Base-by-base conservation (phyloP, 2,113 vertebrate species). In the Ursus arctos region DNA sequence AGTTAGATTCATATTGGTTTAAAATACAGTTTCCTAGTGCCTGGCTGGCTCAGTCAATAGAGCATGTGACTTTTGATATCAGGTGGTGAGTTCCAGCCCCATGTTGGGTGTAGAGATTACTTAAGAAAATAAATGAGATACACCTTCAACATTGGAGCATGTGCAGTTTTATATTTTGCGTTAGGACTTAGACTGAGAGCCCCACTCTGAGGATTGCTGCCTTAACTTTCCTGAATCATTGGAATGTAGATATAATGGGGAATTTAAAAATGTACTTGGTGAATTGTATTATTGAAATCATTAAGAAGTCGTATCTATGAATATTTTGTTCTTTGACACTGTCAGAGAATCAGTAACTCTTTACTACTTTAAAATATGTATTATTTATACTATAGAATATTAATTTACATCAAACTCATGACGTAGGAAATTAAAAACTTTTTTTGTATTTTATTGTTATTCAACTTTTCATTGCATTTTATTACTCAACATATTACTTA, bases 391-490 rank as follows among this genome's bases (percentile, higher is more conserved):
- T 28, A 49, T 49, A 16, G 7, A 53, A 55, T 69, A 26, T 93
- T 87, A 85, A 43, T 91, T 93, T 85, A 69, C 2, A 31, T 79
- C 9, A 61, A 69, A 71, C 26, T 74, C 5, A 18, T n/a, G 33
- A 93, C 74, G 47, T 92, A 74, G 36, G 76, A 96, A 89, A 67
- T 95, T 28, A 91, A 93, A 59, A 36, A 86, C 28, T 65, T 65
- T 65, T 63, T 43, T 86, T 88, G n/a, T 22, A 2, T 61, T 51
- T 80, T 87, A 80, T 53, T 90, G 18, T 79, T 94, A 76, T n/a
- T 86, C 55, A 55, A 7, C 15, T n/a, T n/a, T 55, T 72, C 16
- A 72, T 84, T 83, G 18, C 3, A 61, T 88, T 94, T 95, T n/a
- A 77, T 85, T 89, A 59, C 14, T 91, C 47, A 72, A 31, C 7